These are phyloP conservation scores for Galleria mellonella DNA, from an alignment of 1,140 invertebrate genomes.

Conservation along the genomic window DNA sequence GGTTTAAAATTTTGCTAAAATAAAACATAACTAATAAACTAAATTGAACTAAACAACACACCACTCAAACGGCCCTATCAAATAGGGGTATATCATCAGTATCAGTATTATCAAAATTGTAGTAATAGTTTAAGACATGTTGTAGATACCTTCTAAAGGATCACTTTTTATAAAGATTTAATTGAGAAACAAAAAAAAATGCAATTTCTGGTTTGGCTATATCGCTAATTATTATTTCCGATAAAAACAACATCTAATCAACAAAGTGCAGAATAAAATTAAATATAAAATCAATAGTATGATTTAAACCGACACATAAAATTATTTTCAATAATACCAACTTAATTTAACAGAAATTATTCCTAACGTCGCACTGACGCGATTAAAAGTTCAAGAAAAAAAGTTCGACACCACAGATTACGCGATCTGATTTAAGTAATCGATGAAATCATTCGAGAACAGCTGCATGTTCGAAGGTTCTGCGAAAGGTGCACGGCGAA, in stretches of 20 bases:
- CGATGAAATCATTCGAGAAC: constrained; percentile 76
- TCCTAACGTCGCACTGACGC: constrained; percentile 39
- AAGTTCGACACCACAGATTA: constrained; percentile 37
- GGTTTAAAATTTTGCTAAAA: constrained; percentile 73
- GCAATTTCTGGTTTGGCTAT: constrained; percentile 65
- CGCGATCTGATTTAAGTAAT: constrained; percentile 77
- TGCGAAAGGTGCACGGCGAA: constrained; percentile 27
- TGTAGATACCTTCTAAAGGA: constrained; percentile 54
- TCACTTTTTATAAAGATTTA: constrained; percentile 33
- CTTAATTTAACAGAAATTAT: constrained; percentile 74
- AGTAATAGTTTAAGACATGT: constrained; percentile 53
- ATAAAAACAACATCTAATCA: constrained; percentile 71
- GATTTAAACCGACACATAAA: constrained; percentile 71
- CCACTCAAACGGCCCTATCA: constrained; percentile 57
- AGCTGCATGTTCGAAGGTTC: constrained; percentile 72
- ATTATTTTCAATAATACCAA: constrained; percentile 73
- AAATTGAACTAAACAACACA: constrained; percentile 74
- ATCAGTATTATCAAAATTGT: constrained; percentile 66
- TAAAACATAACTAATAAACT: constrained; percentile 75
- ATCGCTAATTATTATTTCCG: constrained; percentile 56
- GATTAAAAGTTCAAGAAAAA: constrained; percentile 34
- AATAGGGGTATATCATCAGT: constrained; percentile 50
- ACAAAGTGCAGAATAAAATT: constrained; percentile 73
- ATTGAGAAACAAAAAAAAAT: constrained; percentile 63
- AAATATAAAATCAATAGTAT: constrained; percentile 72